Evolutionary conservation across 1,140 invertebrate species (phyloP).

Genomic region (Eumeta japonica): DNA sequence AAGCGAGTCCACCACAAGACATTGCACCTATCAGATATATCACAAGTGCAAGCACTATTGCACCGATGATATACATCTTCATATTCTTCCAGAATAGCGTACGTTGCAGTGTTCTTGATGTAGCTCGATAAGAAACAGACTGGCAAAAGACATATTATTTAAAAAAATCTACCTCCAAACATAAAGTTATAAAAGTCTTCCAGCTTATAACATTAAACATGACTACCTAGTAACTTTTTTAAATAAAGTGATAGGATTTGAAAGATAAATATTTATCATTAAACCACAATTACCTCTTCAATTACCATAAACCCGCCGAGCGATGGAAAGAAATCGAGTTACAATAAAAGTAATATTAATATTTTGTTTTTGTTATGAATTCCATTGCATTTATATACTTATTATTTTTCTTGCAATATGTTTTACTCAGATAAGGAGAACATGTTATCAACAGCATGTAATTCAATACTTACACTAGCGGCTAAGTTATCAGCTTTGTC

Average conservation of each 20-base stretch:
- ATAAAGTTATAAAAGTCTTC: no score
- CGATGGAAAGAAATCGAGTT: no score
- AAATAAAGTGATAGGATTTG: not conserved
- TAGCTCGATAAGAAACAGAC: constrained; percentile 85
- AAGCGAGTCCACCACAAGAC: constrained; percentile 80
- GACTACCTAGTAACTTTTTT: no score
- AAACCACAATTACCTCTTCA: no score
- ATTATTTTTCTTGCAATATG: no score
- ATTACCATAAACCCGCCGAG: no score
- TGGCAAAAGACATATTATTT: constrained; percentile 61
- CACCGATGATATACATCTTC: constrained; percentile 83
- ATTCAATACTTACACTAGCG: constrained; percentile 82
- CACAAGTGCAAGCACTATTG: constrained; percentile 68
- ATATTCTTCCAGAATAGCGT: constrained; percentile 93
- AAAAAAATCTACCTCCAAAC: constrained; percentile 4
- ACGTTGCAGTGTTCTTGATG: constrained; percentile 80
- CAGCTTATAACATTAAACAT: not conserved
- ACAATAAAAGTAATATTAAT: no score
- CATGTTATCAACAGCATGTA: no score
- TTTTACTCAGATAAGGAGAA: no score
- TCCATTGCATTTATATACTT: no score
- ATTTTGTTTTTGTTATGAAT: no score
- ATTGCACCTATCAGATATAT: constrained; percentile 86
- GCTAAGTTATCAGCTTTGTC: constrained; percentile 90
- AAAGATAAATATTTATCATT: not conserved